Evolutionary conservation across 2,113 vertebrate genomes (phyloP).

Genomic region (Rhynchomys soricoides): DNA sequence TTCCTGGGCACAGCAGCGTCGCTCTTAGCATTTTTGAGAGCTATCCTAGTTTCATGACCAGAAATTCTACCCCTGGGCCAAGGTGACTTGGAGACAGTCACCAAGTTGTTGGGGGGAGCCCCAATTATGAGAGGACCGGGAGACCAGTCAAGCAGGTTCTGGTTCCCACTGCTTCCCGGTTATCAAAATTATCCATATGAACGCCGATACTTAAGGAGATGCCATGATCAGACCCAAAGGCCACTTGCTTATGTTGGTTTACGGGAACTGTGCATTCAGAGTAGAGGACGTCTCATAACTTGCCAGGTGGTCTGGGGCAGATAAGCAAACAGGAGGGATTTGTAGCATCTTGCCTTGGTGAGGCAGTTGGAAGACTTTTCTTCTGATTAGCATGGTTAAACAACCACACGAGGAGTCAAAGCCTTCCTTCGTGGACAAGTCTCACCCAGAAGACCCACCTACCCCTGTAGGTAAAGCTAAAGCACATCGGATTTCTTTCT

Average conservation of each 20-base stretch:
- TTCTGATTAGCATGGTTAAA: constrained; percentile 14
- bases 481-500: neutral
- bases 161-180: neutral
- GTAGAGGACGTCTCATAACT: neutral
- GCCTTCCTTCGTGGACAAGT: neutral
- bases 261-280: neutral
- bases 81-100: neutral
- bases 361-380: constrained; percentile 28
- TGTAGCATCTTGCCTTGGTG: neutral
- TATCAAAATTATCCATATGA: neutral
- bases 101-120: neutral
- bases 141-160: neutral
- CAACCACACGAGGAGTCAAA: neutral
- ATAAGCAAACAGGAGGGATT: neutral
- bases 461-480: neutral
- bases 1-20: neutral
- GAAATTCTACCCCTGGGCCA: neutral
- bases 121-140: neutral
- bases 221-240: neutral
- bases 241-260: neutral
- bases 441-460: neutral
- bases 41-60: neutral
- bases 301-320: neutral
- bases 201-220: neutral
- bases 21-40: neutral